Conservation (phyloP, 2,797 vertebrate species). For the Aphelocoma californica region DNA sequence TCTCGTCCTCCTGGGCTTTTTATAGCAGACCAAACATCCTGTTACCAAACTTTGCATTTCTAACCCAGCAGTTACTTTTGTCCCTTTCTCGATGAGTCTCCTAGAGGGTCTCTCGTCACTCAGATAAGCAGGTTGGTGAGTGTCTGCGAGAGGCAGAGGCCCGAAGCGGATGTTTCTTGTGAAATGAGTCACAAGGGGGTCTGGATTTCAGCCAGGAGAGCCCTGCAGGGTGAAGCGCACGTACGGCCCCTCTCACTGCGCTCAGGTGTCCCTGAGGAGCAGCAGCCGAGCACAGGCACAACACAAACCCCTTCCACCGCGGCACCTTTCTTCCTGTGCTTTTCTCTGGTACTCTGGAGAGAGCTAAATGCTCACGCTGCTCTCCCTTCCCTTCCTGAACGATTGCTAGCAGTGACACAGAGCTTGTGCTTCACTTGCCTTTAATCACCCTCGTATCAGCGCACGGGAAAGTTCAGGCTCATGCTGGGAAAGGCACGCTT, state of each 20-base stretch:
- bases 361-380: background rate
- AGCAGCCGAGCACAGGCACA: fast-evolving
- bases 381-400: background rate
- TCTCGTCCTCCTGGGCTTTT: background rate
- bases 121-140: background rate
- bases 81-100: background rate
- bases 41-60: background rate
- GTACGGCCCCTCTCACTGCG: fast-evolving
- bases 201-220: background rate
- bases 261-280: background rate
- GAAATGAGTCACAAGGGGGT: background rate
- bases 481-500: background rate
- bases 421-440: background rate
- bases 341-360: background rate
- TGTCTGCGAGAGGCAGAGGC: background rate
- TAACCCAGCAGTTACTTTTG: background rate
- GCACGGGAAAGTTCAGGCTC: background rate
- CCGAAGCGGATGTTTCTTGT: background rate
- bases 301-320: background rate
- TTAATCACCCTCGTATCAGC: background rate
- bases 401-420: background rate
- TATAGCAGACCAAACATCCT: background rate
- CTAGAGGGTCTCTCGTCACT: background rate
- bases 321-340: background rate
- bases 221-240: background rate